Evolutionary conservation across 2,888 invertebrate genomes (phyloP).

Genomic region (Schizotus pectinicornis): DNA sequence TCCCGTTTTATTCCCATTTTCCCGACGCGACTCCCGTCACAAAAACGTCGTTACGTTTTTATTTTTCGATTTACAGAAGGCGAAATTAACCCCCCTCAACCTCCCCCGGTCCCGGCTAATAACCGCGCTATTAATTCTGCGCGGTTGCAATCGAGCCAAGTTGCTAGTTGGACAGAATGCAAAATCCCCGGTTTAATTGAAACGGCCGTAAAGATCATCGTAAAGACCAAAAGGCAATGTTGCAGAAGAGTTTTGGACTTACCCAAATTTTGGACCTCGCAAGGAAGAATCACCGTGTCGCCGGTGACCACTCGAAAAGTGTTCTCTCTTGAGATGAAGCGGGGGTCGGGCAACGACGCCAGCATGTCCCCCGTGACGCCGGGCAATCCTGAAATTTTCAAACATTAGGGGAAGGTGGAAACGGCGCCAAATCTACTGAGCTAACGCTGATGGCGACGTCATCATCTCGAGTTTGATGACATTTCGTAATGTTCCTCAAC

Average conservation of each 20-base stretch:
- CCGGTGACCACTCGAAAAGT: conserved; percentile 80
- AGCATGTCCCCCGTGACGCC: conserved; percentile 1
- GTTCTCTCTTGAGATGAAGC: conserved; percentile 77
- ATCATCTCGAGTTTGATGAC: too few relatives aligned
- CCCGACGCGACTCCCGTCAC: neutral
- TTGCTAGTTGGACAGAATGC: conserved; percentile 32
- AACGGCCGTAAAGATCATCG: conserved; percentile 25
- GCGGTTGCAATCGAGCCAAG: conserved; percentile 33
- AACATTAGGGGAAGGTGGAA: neutral
- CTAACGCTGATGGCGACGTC: too few relatives aligned
- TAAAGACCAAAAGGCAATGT: neutral
- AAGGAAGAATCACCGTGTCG: conserved; percentile 77
- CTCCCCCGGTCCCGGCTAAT: conserved; percentile 1
- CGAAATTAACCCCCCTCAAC: too few relatives aligned
- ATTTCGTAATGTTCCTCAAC: too few relatives aligned
- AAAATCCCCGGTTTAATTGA: conserved; percentile 38
- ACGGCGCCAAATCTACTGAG: neutral
- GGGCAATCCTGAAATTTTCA: conserved; percentile 3
- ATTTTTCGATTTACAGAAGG: too few relatives aligned
- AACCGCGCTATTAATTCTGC: conserved; percentile 25
- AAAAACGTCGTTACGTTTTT: neutral
- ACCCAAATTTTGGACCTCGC: conserved; percentile 83
- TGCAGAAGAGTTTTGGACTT: conserved; percentile 58
- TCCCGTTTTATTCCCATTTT: conserved; percentile 4
- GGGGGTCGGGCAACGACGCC: conserved; percentile 57